Evolutionary conservation across 2,888 invertebrate species (phyloP), one percentile per base, ranked within the genome.

Genomic region (Prosopocoilus inquinatus): DNA sequence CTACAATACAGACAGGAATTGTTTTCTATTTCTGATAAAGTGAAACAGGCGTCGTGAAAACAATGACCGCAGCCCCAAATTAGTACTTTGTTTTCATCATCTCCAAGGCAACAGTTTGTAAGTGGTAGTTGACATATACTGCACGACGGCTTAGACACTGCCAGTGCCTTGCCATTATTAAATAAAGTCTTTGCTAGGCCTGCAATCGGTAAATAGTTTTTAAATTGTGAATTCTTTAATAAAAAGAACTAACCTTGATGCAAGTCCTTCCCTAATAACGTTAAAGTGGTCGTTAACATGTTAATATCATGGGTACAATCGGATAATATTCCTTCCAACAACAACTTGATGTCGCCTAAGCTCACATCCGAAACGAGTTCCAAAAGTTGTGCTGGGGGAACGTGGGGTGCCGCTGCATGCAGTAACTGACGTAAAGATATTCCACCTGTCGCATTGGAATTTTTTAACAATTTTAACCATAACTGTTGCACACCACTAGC

Each of bases 231-330:
- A 41, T 13, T 15, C 13, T 41, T 9, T 13, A 15, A 41, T 12
- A n/a, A 9, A 41, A 15, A 45, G 12, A 12, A 36, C 38, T 67
- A 67, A 78, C 78, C 69, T 50, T 78, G 78, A 69, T 89, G 89
- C 48, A 91, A 79, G 77, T 91, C 89, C 50, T 83, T 79, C 64
- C 88, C 85, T 39, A 89, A 78, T 39, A 88, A 76, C 59, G 83
- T 83, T 44, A 86, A 83, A 2, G 87, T 86, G 0, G 86, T 85
- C 62, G 84, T 82, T 63, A 90, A 80, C 66, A 90, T 80, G 45
- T 87, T 82, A 68, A 87, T 84, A 72, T 92, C 90, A 69, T 89
- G 89, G 34, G 84, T 82, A 58, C 89, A 90, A 66, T 90, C 90
- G 12, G 86, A 85, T 59, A 91, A 77, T 81, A 92, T 90, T 50